These are phyloP conservation scores for Platycheirus rosarum DNA, from an alignment of 2,888 invertebrate genomes.

Conservation along the genomic window DNA sequence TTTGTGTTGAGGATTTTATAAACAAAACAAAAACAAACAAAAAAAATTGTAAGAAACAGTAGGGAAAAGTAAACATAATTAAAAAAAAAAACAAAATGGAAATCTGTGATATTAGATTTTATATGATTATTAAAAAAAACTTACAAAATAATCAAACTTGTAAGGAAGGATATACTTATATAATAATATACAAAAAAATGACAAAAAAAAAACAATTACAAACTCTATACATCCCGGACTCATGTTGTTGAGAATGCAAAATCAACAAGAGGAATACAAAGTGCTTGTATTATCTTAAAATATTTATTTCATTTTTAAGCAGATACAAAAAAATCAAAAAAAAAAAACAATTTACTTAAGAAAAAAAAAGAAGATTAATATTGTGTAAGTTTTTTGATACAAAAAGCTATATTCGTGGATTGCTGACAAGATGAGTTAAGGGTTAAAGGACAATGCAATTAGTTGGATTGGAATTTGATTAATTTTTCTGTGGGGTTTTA, in stretches of 20 bases:
- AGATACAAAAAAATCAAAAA: conserved; percentile 46
- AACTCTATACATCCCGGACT: conserved; percentile 45
- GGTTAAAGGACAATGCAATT: neutral
- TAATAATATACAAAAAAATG: conserved; percentile 6
- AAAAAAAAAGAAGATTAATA: too few species aligned
- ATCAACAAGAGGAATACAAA: conserved; percentile 15
- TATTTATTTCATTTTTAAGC: conserved; percentile 19
- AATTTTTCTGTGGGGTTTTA: neutral
- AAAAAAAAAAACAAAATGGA: conserved; percentile 63
- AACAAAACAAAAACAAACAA: conserved; percentile 8
- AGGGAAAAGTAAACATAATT: conserved; percentile 26
- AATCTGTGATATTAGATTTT: conserved; percentile 74
- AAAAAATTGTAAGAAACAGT: conserved; percentile 34
- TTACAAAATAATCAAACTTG: conserved; percentile 54
- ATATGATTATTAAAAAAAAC: conserved; percentile 62
- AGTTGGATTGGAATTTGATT: neutral
- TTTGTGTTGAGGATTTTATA: conserved; percentile 57
- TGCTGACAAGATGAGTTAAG: too few species aligned
- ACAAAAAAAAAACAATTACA: conserved; percentile 23
- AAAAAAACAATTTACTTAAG: neutral
- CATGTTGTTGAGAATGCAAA: conserved; percentile 21
- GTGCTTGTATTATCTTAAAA: conserved; percentile 17
- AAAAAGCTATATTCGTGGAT: too few species aligned
- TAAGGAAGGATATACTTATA: conserved; percentile 50
- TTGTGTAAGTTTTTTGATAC: too few species aligned